A percentile compares a stretch with the other conserved stretches of the same genome.
Evolutionary conservation across 2,797 vertebrate genomes (phyloP).

Genomic region (Pristis pectinata): DNA sequence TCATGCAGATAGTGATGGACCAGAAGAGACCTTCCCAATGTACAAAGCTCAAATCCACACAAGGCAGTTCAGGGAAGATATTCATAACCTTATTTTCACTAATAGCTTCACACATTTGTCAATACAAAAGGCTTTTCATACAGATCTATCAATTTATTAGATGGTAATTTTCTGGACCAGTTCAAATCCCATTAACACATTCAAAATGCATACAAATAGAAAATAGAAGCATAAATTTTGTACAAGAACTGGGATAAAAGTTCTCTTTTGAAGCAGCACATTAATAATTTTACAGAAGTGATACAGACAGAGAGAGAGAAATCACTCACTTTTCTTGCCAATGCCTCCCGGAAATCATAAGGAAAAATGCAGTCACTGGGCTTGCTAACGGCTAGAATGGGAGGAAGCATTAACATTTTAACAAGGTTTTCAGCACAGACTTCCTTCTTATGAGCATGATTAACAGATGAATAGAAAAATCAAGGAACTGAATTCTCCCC

Average conservation of each 20-base stretch:
- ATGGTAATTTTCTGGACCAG: not conserved
- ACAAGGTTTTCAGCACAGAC: slow-evolving; percentile 39
- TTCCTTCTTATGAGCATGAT: not conserved
- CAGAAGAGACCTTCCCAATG: too few relatives aligned
- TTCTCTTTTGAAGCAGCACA: not conserved
- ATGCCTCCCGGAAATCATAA: slow-evolving; percentile 77
- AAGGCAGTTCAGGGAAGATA: not conserved
- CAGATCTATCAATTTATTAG: not conserved
- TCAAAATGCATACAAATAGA: not conserved
- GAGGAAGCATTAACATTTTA: slow-evolving; percentile 43
- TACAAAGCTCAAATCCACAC: not conserved
- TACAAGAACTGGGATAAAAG: not conserved
- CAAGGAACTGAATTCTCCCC: not conserved
- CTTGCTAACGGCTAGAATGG: slow-evolving; percentile 77
- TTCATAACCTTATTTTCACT: not conserved
- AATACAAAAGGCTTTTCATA: not conserved
- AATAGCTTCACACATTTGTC: not conserved
- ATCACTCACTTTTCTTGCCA: slow-evolving; percentile 74
- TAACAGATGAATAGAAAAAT: not conserved
- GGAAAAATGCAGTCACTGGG: slow-evolving; percentile 89
- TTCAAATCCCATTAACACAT: not conserved
- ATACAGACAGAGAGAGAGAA: not conserved
- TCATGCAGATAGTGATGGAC: not conserved
- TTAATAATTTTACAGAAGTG: not conserved
- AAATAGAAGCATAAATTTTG: slow-evolving; percentile 12